These are phyloP conservation scores for Hydrotaea diabolus DNA, from an alignment of 2,888 invertebrate species.

Conservation along the genomic window DNA sequence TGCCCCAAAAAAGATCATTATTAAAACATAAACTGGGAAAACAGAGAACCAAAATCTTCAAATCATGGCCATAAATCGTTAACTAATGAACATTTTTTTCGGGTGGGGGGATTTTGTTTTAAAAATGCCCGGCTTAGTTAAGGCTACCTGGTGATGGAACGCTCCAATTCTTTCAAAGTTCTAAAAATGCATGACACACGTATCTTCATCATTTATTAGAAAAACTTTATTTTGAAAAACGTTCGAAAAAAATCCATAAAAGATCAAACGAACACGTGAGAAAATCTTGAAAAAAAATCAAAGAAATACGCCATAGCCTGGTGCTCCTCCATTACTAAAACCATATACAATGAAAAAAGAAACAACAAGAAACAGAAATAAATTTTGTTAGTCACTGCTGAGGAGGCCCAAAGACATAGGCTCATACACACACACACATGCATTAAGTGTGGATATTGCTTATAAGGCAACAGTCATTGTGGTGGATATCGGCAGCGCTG, in stretches of 20 bases:
- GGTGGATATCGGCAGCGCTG: conserved; percentile 13
- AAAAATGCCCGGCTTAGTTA: not conserved
- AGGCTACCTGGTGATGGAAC: not conserved
- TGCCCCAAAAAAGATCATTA: too few species aligned
- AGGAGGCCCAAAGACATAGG: conserved; percentile 15
- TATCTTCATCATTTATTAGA: conserved; percentile 11
- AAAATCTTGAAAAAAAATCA: conserved; percentile 64
- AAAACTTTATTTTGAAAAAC: not conserved
- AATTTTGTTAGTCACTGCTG: conserved; percentile 54
- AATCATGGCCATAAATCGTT: conserved; percentile 53
- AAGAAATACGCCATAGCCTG: not conserved
- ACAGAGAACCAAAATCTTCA: conserved; percentile 55
- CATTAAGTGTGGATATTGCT: not conserved
- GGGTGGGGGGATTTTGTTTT: conserved; percentile 6
- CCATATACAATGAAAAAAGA: conserved; percentile 2
- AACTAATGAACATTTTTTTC: conserved; percentile 29
- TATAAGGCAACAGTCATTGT: conserved; percentile 54
- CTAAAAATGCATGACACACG: not conserved
- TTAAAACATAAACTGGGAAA: too few species aligned
- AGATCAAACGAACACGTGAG: conserved; percentile 68
- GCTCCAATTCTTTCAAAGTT: conserved; percentile 33
- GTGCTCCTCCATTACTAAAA: not conserved
- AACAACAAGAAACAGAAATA: conserved; percentile 44
- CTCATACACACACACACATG: conserved; percentile 40
- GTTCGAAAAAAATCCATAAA: conserved; percentile 24